Evolutionary conservation across 2,113 vertebrate genomes (phyloP), one percentile per base, ranked within the genome.

Genomic region (Brachyhypopomus gauderio): DNA sequence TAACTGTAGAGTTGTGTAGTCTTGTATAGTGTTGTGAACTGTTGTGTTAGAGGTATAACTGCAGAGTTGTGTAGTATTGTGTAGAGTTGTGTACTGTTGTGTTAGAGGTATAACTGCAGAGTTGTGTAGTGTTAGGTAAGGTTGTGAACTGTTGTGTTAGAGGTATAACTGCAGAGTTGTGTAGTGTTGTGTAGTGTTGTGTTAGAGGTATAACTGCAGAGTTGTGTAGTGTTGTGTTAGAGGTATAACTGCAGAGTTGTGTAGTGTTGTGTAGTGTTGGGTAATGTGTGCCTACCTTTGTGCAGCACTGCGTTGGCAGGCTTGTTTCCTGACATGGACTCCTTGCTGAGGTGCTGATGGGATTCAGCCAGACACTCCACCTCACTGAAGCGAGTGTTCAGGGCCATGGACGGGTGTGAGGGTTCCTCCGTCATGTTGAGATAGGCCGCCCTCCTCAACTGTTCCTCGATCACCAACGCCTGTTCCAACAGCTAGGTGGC

Each of bases 381-480:
- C 90, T 99, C 97, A 14, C 97, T 97, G 73, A 99, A 99, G 71
- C 97, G 95, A 0, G 97, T 98, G 88, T 99, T 99, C 63, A 99
- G 95, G 63, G 97, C 97, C 97, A 99, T 98, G 48, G 97, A 98
- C 4, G 97, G 97, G 86, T 99, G 97, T 5, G 96, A 95, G 0
- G 97, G 96, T 87, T 99, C 97, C 86, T 99, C 97, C 0, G 96
- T 98, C 97, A 99, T 99, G 91, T 99, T 99, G 78, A 99, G 91
- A 67, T 99, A 99, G 1, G 97, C 97, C 0, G 97, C 97, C 85
- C 97, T 91, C 67, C 97, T 93, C 77, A 99, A 71, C 92, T 99
- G 97, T 79, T 99, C 97, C 90, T 99, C 97, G 0, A 99, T 99
- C 86, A 99, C 97, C 89, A 99, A 84, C 0, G 97, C 97, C 87